Evolutionary conservation across 2,888 invertebrate genomes (phyloP), one percentile per base, ranked within the genome.

Genomic region (Prosapia bicincta): DNA sequence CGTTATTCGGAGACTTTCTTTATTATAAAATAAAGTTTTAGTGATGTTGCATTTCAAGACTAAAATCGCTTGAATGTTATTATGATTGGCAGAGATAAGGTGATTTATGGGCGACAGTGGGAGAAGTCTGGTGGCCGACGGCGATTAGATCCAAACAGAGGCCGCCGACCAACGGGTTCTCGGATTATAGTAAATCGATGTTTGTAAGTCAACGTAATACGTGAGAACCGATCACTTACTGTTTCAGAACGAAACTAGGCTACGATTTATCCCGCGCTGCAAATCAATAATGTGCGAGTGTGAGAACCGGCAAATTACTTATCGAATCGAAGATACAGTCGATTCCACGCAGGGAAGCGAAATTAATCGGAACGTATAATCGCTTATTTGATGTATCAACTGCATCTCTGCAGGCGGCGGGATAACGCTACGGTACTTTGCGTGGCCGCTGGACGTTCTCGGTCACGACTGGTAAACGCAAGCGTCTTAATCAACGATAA

Each of bases 171-270:
- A 43, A 69, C 74, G 74, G 74, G 74, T 69, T 69, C 28, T 54
- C 13, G 25, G 74, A 74, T 74, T 74, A 74, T 69, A 54, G 74
- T 69, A 74, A 74, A 74, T 74, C 74, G 74, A 74, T 74, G 74
- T 74, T 74, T 74, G 74, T 67, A 67, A 73, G 73, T 73, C 68
- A 72, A 67, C 20, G 54, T 73, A 38, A 69, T 65, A 74, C 74
- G 74, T 74, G 74, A 74, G 74, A 74, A 74, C 74, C 30, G 65
- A 54, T 54, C 54, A 54, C 54, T 54, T 54, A 54, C 54, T 54
- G 54, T 54, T 54, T 54, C 54, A 54, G 54, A 54, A 54, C 54
- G 54, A 54, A 54, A 54, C 54, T 54, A 54, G 54, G 54, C 54
- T 54, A 54, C 54, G 54, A 54, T 6, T 38, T 38, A 38, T 38